Evolutionary conservation across 2,888 invertebrate species (phyloP).

Genomic region (Neocrepidodera transversa): DNA sequence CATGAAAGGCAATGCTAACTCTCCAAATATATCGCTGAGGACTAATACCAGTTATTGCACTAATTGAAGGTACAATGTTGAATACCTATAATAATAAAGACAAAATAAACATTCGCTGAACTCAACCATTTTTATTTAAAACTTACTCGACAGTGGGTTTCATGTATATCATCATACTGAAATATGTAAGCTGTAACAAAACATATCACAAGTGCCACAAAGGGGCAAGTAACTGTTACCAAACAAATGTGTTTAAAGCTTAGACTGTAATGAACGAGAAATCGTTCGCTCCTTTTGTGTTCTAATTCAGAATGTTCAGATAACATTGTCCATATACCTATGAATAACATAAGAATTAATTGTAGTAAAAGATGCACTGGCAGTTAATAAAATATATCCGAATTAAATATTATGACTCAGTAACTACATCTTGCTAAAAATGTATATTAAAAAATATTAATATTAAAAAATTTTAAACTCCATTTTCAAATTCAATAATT

Average conservation of each 20-base stretch:
- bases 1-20: slow-evolving; percentile 88
- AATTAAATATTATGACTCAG: no score
- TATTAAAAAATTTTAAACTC: no score
- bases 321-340: no score
- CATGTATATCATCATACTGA: slow-evolving; percentile 92
- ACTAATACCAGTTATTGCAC: slow-evolving; percentile 92
- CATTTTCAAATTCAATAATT: no score
- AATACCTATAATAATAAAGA: slow-evolving; percentile 88
- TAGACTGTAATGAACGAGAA: slow-evolving; percentile 73
- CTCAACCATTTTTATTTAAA: neutral
- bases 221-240: slow-evolving; percentile 83
- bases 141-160: slow-evolving; percentile 92
- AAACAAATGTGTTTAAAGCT: slow-evolving; percentile 83
- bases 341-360: no score
- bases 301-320: slow-evolving; percentile 23
- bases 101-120: no score
- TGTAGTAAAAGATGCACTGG: no score
- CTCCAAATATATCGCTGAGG: slow-evolving; percentile 94
- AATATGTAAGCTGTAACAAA: slow-evolving; percentile 89
- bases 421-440: no score
- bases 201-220: slow-evolving; percentile 84
- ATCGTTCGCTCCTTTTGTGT: slow-evolving; percentile 30
- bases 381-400: no score
- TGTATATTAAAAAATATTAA: no score
- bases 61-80: slow-evolving; percentile 93